Conservation (phyloP, 2,888 invertebrate species). For the Scaptomyza tumidula region DNA sequence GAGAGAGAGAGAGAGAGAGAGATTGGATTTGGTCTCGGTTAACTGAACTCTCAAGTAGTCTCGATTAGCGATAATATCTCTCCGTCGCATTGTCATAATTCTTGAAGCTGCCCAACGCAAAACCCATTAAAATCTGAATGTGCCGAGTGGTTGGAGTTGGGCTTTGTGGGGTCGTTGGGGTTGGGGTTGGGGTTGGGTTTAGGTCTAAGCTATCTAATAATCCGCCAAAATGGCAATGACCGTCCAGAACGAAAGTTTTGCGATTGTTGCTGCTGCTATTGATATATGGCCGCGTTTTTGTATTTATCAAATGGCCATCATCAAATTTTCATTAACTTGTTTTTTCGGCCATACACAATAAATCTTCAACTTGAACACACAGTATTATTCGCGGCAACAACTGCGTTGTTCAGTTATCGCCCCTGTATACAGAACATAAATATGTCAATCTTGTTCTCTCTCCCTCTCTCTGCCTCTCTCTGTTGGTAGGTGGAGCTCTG, state of each 20-base stretch:
- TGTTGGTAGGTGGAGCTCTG: constrained; percentile 16
- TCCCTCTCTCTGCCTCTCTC: not conserved
- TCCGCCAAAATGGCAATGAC: constrained; percentile 64
- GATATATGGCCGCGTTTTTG: constrained; percentile 65
- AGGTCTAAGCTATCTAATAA: constrained; percentile 64
- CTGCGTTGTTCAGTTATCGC: constrained; percentile 37
- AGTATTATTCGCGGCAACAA: constrained; percentile 17
- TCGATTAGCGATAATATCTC: constrained; percentile 77
- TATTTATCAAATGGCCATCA: constrained; percentile 76
- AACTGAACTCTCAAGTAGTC: constrained; percentile 75
- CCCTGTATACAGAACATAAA: constrained; percentile 51
- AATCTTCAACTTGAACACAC: constrained; percentile 49
- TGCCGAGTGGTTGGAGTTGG: constrained; percentile 13
- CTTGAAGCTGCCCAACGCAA: constrained; percentile 64
- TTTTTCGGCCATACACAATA: constrained; percentile 56
- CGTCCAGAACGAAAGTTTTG: constrained; percentile 9
- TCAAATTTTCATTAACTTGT: constrained; percentile 79
- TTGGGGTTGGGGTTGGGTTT: not conserved
- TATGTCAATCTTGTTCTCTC: constrained; percentile 38
- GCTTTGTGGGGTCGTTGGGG: not conserved
- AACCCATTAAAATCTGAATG: constrained; percentile 70
- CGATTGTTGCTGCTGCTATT: constrained; percentile 23
- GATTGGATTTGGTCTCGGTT: constrained; percentile 60
- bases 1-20: not conserved
- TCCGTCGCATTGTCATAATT: constrained; percentile 75